Evolutionary conservation across 2,797 vertebrate genomes (phyloP).

Genomic region (Labeo calbasu): DNA sequence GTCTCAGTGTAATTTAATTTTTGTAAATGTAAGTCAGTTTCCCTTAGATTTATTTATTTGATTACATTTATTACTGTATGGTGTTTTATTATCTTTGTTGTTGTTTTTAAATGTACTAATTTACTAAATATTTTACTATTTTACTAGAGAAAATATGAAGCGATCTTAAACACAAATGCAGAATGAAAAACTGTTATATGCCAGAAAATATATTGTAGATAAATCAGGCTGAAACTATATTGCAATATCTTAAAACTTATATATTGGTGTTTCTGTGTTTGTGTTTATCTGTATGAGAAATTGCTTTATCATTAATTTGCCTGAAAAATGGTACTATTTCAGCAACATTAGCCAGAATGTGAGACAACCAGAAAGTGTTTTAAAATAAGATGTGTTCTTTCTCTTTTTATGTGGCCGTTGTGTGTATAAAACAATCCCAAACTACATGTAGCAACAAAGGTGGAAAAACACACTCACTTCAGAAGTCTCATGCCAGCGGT

Average conservation of each 20-base stretch:
- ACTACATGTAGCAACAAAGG: background rate
- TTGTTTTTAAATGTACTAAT: background rate
- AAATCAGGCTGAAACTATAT: background rate
- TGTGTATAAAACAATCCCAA: background rate
- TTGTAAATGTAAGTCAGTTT: background rate
- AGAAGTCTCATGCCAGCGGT: constrained; percentile 87
- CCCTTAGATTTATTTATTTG: background rate
- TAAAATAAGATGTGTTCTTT: background rate
- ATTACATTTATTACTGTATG: background rate
- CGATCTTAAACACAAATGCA: background rate
- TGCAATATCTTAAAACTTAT: background rate
- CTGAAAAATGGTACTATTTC: background rate
- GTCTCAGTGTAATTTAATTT: background rate
- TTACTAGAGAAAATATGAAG: background rate
- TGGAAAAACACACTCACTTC: constrained; percentile 66
- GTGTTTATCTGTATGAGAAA: background rate
- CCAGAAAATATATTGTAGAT: background rate
- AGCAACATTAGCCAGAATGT: background rate
- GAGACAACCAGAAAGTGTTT: background rate
- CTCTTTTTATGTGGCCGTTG: background rate
- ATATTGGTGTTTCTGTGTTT: background rate
- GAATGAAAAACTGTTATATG: background rate
- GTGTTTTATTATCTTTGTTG: background rate
- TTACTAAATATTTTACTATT: background rate
- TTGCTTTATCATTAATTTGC: background rate